These are phyloP conservation scores for Ormia ochracea DNA, from an alignment of 2,888 invertebrate species.

Conservation along the genomic window DNA sequence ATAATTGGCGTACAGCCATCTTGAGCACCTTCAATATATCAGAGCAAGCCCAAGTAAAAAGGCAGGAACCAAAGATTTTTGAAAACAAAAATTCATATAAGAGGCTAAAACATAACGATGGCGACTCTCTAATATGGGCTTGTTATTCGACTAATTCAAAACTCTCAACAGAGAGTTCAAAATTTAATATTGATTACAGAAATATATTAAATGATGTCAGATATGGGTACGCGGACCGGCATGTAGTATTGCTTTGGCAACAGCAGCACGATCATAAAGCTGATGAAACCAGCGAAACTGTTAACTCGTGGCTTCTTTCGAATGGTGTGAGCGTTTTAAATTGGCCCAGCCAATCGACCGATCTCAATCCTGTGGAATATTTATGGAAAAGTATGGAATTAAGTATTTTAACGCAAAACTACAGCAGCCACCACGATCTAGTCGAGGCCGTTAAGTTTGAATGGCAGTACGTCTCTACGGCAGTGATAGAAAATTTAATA, in stretches of 20 bases:
- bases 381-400: conserved; percentile 18
- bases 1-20: conserved; percentile 12
- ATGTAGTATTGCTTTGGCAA: not conserved
- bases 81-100: not conserved
- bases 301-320: not conserved
- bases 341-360: conserved; percentile 13
- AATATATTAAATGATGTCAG: conserved; percentile 2
- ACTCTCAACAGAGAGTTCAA: not conserved
- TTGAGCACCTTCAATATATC: not conserved
- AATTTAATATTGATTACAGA: not conserved
- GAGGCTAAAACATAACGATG: not conserved
- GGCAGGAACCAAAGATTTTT: not conserved
- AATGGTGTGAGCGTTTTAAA: not conserved
- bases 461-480: not conserved
- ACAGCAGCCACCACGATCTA: not conserved
- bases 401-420: not conserved
- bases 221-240: not conserved
- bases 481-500: not conserved
- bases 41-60: not conserved
- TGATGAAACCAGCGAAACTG: not conserved
- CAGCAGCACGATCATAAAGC: not conserved
- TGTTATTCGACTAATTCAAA: conserved; percentile 7
- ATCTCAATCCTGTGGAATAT: conserved; percentile 25
- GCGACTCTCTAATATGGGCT: not conserved
- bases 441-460: not conserved